Base-by-base conservation (phyloP, 2,888 invertebrate genomes). In the Epirrita christyi region DNA sequence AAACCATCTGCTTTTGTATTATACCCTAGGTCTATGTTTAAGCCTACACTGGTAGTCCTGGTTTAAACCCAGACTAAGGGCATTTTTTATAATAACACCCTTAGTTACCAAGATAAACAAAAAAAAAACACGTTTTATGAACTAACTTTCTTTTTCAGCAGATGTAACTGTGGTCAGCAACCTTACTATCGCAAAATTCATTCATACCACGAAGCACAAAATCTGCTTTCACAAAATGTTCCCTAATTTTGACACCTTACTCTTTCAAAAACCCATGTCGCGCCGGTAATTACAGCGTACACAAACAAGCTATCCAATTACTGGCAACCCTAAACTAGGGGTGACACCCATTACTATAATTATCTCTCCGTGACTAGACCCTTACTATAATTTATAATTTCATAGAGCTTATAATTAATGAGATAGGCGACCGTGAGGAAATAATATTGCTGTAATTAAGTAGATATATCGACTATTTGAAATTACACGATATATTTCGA, bases 261-360 rank as follows among this genome's bases (percentile, higher is more conserved):
- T 45, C 44, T 55, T 56, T 56, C 45, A 38, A 46, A 43, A 28
- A 15, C 44, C 42, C 43, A 48, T 49, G 48, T 55, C 44, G 40
- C 27, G 21, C 21, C 55, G 40, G n/a, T 50, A 45, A 46, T 56
- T 56, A 56, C 41, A 13, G 44, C 29, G 34, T 34, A 13, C 34
- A 43, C 54, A 59, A 59, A 55, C 59, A 59, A 48, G 36, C 55
- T 48, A 34, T 59, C 59, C 55, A 55, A 59, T 59, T 59, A 59
- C 42, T 21, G 21, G 51, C 46, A 51, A 29, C 55, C 55, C 59
- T 57, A 64, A 67, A 73, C 71, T 71, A 74, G 74, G 74, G 73
- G 66, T 75, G 74, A 70, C 65, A 63, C 63, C 59, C 73, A 72
- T 76, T 71, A 72, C 73, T 74, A 74, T 75, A 76, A 76, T 76